These are phyloP conservation scores for Vidua macroura DNA, from an alignment of 2,113 vertebrate species.

Conservation along the genomic window DNA sequence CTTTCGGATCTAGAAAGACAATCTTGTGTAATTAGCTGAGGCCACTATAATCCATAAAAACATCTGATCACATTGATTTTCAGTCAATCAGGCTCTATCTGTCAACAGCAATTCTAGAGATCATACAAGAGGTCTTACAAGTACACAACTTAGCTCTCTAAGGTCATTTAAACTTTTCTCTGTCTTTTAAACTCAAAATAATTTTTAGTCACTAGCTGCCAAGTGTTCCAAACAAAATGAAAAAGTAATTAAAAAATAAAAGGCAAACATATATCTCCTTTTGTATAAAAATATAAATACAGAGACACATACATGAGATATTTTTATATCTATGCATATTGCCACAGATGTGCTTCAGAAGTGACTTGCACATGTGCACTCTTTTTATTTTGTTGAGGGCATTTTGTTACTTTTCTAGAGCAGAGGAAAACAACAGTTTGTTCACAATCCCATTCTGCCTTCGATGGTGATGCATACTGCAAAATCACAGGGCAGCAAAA, in stretches of 20 bases:
- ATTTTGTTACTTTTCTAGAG: neutral
- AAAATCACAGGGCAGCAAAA: neutral
- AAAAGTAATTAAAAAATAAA: neutral
- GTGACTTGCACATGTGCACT: fast-evolving
- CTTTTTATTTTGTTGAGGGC: neutral
- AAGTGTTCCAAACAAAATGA: neutral
- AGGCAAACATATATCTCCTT: fast-evolving
- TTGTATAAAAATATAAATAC: neutral
- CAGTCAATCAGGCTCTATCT: constrained; percentile 75
- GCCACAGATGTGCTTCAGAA: fast-evolving
- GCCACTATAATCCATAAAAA: constrained; percentile 79
- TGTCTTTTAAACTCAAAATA: constrained; percentile 47
- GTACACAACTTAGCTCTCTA: constrained; percentile 40
- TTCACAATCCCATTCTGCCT: neutral
- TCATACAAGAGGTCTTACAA: constrained; percentile 59
- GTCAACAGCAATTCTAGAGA: constrained; percentile 63
- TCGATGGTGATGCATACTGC: neutral
- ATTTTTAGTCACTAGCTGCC: constrained; percentile 3
- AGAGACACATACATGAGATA: neutral
- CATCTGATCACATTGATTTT: constrained; percentile 80
- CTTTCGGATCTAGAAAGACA: constrained; percentile 73
- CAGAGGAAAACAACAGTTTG: neutral
- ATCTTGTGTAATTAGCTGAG: constrained; percentile 79
- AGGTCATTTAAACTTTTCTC: constrained; percentile 72
- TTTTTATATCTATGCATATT: neutral